Conservation (phyloP, 2,888 invertebrate species). For the Hoplodrina blanda region DNA sequence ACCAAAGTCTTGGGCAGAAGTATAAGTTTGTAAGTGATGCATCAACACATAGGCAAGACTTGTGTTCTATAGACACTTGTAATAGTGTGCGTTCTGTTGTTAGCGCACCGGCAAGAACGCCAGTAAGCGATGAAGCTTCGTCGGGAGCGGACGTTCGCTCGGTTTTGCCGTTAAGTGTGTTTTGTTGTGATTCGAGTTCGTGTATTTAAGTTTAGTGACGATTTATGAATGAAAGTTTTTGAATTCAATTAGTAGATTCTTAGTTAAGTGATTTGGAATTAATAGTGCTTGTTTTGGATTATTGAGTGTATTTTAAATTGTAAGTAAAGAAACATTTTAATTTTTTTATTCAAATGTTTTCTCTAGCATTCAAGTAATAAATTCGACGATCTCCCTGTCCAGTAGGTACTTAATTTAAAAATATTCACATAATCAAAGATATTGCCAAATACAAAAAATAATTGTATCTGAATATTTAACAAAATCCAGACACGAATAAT, state of each 20-base stretch:
- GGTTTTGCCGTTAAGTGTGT: constrained; percentile 45
- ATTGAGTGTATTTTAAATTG: constrained; percentile 23
- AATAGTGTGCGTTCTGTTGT: constrained; percentile 57
- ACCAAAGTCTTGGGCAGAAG: constrained; percentile 59
- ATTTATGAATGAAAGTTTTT: constrained; percentile 57
- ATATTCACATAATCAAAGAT: neutral
- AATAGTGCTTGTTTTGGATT: constrained; percentile 54
- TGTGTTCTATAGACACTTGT: constrained; percentile 9
- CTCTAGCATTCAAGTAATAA: neutral
- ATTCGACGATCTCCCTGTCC: neutral
- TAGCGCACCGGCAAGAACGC: constrained; percentile 46
- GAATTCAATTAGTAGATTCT: constrained; percentile 30
- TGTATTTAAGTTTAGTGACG: constrained; percentile 59
- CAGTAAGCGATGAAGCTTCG: constrained; percentile 59
- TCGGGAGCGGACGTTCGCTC: constrained; percentile 41
- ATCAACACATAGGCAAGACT: constrained; percentile 14
- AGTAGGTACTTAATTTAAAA: too few species aligned
- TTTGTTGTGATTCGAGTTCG: constrained; percentile 61
- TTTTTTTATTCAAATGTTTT: neutral
- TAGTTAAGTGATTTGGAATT: constrained; percentile 43
- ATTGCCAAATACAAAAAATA: neutral
- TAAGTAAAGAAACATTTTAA: constrained; percentile 31
- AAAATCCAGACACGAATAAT: accelerated
- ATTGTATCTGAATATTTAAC: neutral
- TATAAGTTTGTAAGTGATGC: constrained; percentile 56